Evolutionary conservation across 2,797 vertebrate genomes (phyloP).

Genomic region (Melanotaenia trifasciata): DNA sequence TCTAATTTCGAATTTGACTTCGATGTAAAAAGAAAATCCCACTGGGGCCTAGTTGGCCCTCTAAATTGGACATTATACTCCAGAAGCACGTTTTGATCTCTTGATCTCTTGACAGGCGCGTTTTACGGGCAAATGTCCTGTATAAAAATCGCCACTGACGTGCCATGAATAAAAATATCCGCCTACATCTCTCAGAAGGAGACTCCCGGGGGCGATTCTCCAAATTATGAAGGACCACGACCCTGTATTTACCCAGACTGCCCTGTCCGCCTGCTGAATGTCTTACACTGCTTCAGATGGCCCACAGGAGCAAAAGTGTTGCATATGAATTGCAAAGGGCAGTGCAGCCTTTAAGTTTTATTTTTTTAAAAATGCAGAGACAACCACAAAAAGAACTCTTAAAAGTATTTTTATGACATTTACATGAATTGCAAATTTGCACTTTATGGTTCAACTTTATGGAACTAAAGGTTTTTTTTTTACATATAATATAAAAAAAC

Average conservation of each 20-base stretch:
- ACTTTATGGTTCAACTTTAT: neutral
- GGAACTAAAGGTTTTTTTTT: neutral
- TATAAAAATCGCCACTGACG: constrained; percentile 57
- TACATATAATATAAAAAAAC: neutral
- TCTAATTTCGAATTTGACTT: neutral
- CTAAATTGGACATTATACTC: constrained; percentile 45
- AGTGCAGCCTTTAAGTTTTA: constrained; percentile 8
- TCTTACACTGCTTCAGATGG: constrained; percentile 83
- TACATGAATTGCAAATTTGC: neutral
- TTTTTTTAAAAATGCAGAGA: neutral
- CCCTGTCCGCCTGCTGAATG: constrained; percentile 87
- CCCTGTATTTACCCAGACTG: constrained; percentile 92
- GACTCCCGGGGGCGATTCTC: constrained; percentile 79
- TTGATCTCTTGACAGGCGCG: constrained; percentile 55
- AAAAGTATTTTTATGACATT: neutral
- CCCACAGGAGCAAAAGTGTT: constrained; percentile 54
- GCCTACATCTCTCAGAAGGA: constrained; percentile 38
- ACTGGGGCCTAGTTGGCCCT: constrained; percentile 12
- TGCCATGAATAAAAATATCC: constrained; percentile 66
- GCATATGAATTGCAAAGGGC: constrained; percentile 43
- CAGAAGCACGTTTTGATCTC: constrained; percentile 60
- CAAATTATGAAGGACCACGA: constrained; percentile 95
- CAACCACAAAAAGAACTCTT: neutral
- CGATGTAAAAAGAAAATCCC: constrained; percentile 10
- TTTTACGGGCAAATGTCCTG: constrained; percentile 56